These are phyloP conservation scores for Tetrapedia diversipes DNA, from an alignment of 2,888 invertebrate genomes.

Conservation along the genomic window DNA sequence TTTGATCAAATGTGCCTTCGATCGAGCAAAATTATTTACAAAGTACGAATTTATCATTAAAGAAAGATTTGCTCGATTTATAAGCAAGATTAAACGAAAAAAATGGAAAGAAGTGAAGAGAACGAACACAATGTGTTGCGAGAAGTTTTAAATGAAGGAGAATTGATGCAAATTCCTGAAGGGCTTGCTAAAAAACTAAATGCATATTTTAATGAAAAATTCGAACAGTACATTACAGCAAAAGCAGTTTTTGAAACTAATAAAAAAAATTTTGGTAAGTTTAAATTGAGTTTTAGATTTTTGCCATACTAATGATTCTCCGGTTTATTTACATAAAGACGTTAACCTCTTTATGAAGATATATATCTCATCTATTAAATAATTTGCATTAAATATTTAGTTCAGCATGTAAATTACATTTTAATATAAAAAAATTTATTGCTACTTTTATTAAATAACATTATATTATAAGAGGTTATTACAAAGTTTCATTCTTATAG, in stretches of 20 bases:
- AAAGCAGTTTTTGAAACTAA: constrained; percentile 89
- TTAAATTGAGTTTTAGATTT: constrained; percentile 11
- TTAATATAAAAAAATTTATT: neutral
- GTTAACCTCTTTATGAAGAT: constrained; percentile 31
- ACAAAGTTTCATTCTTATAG: neutral
- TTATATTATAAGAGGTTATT: no score
- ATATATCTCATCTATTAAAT: constrained; percentile 10
- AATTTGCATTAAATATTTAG: neutral
- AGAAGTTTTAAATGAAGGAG: constrained; percentile 84
- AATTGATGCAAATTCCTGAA: constrained; percentile 84
- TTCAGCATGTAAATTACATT: neutral
- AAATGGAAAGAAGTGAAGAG: constrained; percentile 80
- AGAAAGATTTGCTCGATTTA: neutral
- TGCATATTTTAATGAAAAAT: constrained; percentile 85
- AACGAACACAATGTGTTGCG: constrained; percentile 80
- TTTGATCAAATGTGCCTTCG: constrained; percentile 48
- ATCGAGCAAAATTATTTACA: constrained; percentile 11
- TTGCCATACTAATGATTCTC: constrained; percentile 2
- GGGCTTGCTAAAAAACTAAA: constrained; percentile 86
- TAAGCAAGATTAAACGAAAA: constrained; percentile 3
- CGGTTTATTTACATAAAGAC: constrained; percentile 42
- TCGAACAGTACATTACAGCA: constrained; percentile 89
- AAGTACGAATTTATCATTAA: constrained; percentile 23
- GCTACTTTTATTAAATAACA: neutral
- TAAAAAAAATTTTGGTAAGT: constrained; percentile 86